These are phyloP conservation scores for Cebus imitator DNA, from an alignment of 2,113 vertebrate genomes.

Conservation along the genomic window DNA sequence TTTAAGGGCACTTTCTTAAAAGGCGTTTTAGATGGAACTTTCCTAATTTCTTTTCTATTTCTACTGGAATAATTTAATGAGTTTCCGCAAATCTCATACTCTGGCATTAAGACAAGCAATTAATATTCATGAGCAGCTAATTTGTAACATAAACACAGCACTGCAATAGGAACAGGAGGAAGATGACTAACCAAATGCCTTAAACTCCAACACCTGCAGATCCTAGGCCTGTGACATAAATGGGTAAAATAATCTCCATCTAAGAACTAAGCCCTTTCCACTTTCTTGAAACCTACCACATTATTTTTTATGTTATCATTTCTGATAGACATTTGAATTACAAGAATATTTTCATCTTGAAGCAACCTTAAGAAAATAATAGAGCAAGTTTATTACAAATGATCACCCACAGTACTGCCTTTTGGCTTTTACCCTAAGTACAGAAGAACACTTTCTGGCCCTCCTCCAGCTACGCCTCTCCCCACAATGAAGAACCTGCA, in stretches of 20 bases:
- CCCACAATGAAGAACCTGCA: not conserved
- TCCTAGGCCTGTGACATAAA: not conserved
- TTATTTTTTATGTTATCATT: not conserved
- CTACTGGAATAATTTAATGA: constrained; percentile 30
- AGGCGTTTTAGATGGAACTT: not conserved
- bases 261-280: not conserved
- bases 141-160: not conserved
- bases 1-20: not conserved
- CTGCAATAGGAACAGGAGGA: not conserved
- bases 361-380: not conserved
- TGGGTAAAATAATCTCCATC: not conserved
- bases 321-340: not conserved
- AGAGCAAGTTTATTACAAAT: not conserved
- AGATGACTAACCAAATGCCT: not conserved
- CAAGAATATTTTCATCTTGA: not conserved
- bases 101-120: not conserved
- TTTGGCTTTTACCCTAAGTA: not conserved
- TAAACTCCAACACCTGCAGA: not conserved
- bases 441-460: not conserved
- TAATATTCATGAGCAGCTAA: not conserved
- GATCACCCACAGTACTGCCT: too few relatives aligned
- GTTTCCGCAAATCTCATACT: not conserved
- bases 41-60: not conserved
- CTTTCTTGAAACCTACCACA: not conserved
- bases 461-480: not conserved